A percentile compares a stretch with the other conserved stretches of the same genome.
Conservation (phyloP, 2,797 vertebrate genomes). For the Sebastes miniatus region DNA sequence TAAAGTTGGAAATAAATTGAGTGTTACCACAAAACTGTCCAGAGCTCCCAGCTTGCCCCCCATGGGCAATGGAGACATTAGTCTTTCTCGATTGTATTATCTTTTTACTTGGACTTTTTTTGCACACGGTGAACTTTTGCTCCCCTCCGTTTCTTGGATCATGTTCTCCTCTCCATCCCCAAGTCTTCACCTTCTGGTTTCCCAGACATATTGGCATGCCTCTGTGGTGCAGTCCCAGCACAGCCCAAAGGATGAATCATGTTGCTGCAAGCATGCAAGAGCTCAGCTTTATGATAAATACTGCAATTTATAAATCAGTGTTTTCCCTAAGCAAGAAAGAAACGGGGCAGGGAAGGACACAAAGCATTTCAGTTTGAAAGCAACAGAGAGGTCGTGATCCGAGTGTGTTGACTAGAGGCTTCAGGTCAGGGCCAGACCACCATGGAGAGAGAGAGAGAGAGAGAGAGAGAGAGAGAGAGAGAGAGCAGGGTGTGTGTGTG, state of each 20-base stretch:
- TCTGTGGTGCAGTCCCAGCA: constrained; percentile 75
- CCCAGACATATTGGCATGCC: constrained; percentile 84
- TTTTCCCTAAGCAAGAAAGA: constrained; percentile 63
- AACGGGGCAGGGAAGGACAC: constrained; percentile 29
- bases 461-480: too few species aligned
- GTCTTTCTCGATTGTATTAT: constrained; percentile 75
- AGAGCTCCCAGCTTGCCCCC: constrained; percentile 64
- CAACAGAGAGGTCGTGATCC: constrained; percentile 55
- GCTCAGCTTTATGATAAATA: constrained; percentile 80
- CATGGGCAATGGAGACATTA: constrained; percentile 73
- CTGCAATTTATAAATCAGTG: constrained; percentile 81
- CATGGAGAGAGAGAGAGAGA: constrained; percentile 26
- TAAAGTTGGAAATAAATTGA: constrained; percentile 75
- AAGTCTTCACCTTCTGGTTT: constrained; percentile 80
- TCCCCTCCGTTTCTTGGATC: constrained; percentile 75
- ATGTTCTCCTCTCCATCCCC: constrained; percentile 71
- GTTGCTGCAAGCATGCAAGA: constrained; percentile 77
- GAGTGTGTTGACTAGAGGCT: constrained; percentile 52
- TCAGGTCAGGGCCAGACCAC: constrained; percentile 68
- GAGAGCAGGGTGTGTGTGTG: neutral
- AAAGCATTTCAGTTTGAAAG: constrained; percentile 58
- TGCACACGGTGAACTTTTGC: constrained; percentile 79
- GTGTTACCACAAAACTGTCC: constrained; percentile 77
- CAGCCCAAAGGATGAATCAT: constrained; percentile 80
- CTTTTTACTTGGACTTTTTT: constrained; percentile 70